A percentile compares a stretch with the other conserved stretches of the same genome.
Conservation (phyloP, 64 coral and sea anemone species). For the Montipora capricornis region DNA sequence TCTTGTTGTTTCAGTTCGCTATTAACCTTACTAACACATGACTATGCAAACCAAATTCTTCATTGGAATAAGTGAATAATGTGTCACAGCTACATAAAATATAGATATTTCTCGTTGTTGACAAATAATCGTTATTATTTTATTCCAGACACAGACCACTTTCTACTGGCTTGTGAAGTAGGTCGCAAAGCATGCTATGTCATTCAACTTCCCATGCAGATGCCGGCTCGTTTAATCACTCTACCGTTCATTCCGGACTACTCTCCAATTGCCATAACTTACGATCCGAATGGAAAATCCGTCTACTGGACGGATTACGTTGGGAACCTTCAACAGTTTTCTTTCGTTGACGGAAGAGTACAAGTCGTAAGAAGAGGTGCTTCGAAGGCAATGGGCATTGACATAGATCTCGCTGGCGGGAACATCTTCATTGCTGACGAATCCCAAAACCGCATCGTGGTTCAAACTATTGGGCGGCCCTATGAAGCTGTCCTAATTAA, state of each 20-base stretch:
- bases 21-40: no score
- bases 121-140: no score
- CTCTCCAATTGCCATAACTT: not conserved
- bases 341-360: not conserved
- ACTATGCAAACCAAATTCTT: no score
- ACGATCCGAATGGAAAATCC: conserved; percentile 28
- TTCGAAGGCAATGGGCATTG: not conserved
- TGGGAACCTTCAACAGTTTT: conserved; percentile 8
- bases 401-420: conserved; percentile 40
- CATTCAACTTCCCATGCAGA: not conserved
- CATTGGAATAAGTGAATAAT: no score
- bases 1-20: no score
- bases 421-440: conserved; percentile 40
- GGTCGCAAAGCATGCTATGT: not conserved
- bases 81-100: no score
- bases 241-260: not conserved
- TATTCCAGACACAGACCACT: not conserved
- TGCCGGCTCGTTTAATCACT: not conserved
- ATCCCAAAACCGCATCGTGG: not conserved
- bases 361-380: not conserved
- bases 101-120: no score
- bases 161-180: not conserved
- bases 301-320: conserved; percentile 38
- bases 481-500: conserved; percentile 13
- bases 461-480: conserved; percentile 21